These are phyloP conservation scores for Embiotoca jacksoni DNA, from an alignment of 2,113 vertebrate species.

Conservation along the genomic window DNA sequence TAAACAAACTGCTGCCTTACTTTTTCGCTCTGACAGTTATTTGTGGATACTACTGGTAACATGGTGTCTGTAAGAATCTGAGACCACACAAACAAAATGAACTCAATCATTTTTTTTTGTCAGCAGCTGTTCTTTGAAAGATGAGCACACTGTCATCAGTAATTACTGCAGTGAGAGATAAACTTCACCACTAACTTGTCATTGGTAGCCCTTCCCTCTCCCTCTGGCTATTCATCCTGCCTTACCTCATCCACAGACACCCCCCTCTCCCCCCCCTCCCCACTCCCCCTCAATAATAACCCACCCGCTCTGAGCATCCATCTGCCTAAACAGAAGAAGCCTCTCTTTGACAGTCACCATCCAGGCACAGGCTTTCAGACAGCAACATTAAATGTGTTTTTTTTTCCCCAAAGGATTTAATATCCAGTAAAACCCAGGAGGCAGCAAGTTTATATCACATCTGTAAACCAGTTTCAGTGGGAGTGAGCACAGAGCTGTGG, in stretches of 20 bases:
- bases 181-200: constrained; percentile 62
- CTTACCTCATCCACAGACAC: constrained; percentile 52
- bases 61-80: constrained; percentile 18
- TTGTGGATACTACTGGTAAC: background rate
- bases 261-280: constrained; percentile 16
- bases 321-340: constrained; percentile 57
- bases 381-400: constrained; percentile 44
- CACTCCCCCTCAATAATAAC: constrained; percentile 65
- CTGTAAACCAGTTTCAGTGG: constrained; percentile 42
- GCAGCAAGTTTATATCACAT: constrained; percentile 34
- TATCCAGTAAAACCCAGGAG: constrained; percentile 51
- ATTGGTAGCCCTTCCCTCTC: constrained; percentile 63
- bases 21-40: constrained; percentile 16
- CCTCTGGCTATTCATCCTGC: constrained; percentile 58
- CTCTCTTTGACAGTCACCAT: constrained; percentile 54
- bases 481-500: constrained; percentile 45
- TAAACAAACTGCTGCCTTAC: background rate
- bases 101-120: constrained; percentile 42
- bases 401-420: constrained; percentile 52
- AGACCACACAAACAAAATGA: constrained; percentile 39
- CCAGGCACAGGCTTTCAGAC: constrained; percentile 43
- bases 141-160: constrained; percentile 58
- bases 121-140: constrained; percentile 55
- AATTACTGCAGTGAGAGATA: constrained; percentile 56
- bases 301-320: constrained; percentile 59